phyloP scores from a whole-genome alignment of 2,113 vertebrate species.

The Ceratotherium simum region DNA sequence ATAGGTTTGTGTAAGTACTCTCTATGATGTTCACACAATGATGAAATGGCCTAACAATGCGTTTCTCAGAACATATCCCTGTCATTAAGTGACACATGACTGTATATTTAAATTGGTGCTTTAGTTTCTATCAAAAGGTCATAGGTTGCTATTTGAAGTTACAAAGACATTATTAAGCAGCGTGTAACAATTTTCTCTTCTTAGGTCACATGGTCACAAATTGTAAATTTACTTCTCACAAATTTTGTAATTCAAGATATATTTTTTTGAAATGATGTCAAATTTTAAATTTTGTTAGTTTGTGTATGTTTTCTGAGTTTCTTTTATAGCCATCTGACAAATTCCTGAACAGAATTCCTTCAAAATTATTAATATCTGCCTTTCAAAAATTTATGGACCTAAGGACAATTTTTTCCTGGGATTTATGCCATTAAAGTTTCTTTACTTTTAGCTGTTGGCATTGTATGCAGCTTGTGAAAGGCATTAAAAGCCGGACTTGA shows the following conservation, averaged over 20 bases:
- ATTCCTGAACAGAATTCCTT: conserved; percentile 47
- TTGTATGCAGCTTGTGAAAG: background rate
- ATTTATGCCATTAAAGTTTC: background rate
- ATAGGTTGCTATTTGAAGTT: background rate
- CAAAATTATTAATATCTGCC: conserved; percentile 33
- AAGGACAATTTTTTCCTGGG: background rate
- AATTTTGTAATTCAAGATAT: background rate
- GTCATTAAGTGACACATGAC: too few relatives aligned
- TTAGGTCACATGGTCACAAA: background rate
- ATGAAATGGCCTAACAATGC: too few relatives aligned
- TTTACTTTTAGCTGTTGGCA: background rate
- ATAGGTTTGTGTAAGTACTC: too few relatives aligned
- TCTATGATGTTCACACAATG: too few relatives aligned
- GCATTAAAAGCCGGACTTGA: background rate
- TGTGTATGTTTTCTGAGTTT: conserved; percentile 30
- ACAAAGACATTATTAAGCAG: background rate
- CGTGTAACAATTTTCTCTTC: background rate
- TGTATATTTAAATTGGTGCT: background rate
- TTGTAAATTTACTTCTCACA: conserved; percentile 15
- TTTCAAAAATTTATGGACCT: background rate
- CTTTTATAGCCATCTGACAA: conserved; percentile 11
- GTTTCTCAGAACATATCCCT: too few relatives aligned
- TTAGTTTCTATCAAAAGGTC: background rate
- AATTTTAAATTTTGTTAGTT: conserved; percentile 15
- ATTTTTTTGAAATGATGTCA: conserved; percentile 7